Evolutionary conservation across 2,888 invertebrate species (phyloP).

Genomic region (Tachina lurida): DNA sequence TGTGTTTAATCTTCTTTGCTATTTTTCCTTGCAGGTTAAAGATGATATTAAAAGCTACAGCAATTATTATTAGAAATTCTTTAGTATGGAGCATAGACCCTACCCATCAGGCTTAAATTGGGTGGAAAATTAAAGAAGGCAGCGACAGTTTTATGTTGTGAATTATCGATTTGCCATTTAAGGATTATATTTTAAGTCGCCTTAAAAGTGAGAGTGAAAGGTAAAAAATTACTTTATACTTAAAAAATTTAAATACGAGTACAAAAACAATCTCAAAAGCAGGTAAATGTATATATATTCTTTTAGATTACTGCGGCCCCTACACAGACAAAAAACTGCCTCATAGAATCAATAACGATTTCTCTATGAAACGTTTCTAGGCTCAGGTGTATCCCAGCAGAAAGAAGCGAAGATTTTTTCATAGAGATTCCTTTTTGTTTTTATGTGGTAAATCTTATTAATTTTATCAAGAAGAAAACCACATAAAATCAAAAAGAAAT

Average conservation of each 20-base stretch:
- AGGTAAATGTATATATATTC: too few species aligned
- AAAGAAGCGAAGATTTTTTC: too few species aligned
- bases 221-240: neutral
- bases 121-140: neutral
- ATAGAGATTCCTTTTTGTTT: too few species aligned
- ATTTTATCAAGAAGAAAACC: too few species aligned
- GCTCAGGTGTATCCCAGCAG: too few species aligned
- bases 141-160: neutral
- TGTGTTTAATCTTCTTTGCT: neutral
- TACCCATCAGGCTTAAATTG: conserved; percentile 1
- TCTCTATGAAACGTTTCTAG: too few species aligned
- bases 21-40: neutral
- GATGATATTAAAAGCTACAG: neutral
- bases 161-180: neutral
- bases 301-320: too few species aligned
- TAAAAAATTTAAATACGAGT: neutral
- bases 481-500: too few species aligned
- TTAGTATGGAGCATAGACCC: neutral
- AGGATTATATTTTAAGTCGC: neutral
- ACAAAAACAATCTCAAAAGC: neutral
- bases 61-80: neutral
- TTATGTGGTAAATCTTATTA: too few species aligned
- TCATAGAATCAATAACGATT: too few species aligned
- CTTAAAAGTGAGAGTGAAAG: neutral
- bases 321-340: too few species aligned